phyloP scores from a whole-genome alignment of 2,888 invertebrate genomes.

The Cataglyphis altisquamis region DNA sequence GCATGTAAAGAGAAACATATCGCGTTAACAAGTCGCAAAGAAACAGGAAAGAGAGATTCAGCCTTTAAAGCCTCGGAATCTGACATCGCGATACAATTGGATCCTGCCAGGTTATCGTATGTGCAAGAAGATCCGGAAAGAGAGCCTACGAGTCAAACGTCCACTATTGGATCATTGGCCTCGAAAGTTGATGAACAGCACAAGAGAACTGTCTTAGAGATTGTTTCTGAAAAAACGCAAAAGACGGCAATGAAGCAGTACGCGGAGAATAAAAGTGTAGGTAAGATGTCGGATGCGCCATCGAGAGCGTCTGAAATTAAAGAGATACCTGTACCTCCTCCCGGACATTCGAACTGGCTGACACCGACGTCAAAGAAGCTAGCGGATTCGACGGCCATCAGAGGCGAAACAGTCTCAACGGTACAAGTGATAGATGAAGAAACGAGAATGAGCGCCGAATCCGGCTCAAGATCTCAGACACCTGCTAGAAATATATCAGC shows the following conservation, averaged over 20 bases:
- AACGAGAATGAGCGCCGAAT: conserved; percentile 87
- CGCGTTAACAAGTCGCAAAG: conserved; percentile 28
- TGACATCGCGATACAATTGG: conserved; percentile 62
- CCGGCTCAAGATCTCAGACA: conserved; percentile 84
- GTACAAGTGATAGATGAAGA: conserved; percentile 87
- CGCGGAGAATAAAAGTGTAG: conserved; percentile 64
- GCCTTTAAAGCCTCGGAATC: conserved; percentile 57
- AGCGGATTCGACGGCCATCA: conserved; percentile 67
- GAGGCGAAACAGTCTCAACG: conserved; percentile 80
- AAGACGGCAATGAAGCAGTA: conserved; percentile 60
- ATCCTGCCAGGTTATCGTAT: conserved; percentile 50
- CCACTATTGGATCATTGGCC: conserved; percentile 42
- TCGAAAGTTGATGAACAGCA: conserved; percentile 60
- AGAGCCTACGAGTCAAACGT: conserved; percentile 30
- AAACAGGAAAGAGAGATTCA: conserved; percentile 32
- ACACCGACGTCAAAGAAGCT: conserved; percentile 81
- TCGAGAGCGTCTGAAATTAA: conserved; percentile 71
- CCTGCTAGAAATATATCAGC: conserved; percentile 83
- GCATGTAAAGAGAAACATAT: conserved; percentile 55
- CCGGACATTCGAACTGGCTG: conserved; percentile 82
- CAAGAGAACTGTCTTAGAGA: conserved; percentile 47
- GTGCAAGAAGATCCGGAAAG: conserved; percentile 51
- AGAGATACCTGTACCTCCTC: conserved; percentile 67
- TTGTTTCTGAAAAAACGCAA: conserved; percentile 52
- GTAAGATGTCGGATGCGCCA: conserved; percentile 64